A percentile compares a stretch with the other conserved stretches of the same genome.
Conservation (phyloP, 2,797 vertebrate species). For the Alcedo quadribrachys region DNA sequence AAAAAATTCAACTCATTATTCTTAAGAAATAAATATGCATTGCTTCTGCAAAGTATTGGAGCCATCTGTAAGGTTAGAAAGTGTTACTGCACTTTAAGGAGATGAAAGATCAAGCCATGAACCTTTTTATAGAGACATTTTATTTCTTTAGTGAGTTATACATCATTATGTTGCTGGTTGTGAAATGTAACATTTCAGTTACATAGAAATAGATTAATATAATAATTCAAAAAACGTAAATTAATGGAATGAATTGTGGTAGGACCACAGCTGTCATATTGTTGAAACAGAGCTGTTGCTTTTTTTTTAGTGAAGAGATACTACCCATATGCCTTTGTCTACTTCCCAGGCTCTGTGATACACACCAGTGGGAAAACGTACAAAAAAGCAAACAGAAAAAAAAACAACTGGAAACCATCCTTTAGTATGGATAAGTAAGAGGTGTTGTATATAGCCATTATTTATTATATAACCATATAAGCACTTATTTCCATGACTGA, state of each 20-base stretch:
- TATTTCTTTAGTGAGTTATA: background rate
- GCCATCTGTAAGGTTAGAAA: slow-evolving; percentile 20
- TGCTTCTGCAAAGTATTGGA: slow-evolving; percentile 26
- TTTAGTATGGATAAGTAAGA: background rate
- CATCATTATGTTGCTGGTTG: background rate
- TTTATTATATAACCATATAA: no score
- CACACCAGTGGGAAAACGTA: background rate
- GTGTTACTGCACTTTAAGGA: background rate
- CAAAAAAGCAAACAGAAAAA: background rate
- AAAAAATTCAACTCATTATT: background rate
- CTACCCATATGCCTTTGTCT: background rate
- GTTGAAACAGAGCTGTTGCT: background rate
- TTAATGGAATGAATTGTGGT: background rate
- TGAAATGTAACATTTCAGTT: background rate
- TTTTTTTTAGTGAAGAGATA: background rate
- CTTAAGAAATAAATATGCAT: background rate
- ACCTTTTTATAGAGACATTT: background rate
- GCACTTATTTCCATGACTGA: background rate
- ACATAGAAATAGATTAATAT: fast-evolving
- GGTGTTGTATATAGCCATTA: background rate
- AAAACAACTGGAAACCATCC: background rate
- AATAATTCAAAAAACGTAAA: background rate
- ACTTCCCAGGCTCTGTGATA: background rate
- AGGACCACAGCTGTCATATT: background rate
- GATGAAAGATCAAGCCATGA: background rate